A percentile compares a stretch with the other conserved stretches of the same genome.
phyloP scores from a whole-genome alignment of 1,140 invertebrate genomes.

The Hermetia illucens region DNA sequence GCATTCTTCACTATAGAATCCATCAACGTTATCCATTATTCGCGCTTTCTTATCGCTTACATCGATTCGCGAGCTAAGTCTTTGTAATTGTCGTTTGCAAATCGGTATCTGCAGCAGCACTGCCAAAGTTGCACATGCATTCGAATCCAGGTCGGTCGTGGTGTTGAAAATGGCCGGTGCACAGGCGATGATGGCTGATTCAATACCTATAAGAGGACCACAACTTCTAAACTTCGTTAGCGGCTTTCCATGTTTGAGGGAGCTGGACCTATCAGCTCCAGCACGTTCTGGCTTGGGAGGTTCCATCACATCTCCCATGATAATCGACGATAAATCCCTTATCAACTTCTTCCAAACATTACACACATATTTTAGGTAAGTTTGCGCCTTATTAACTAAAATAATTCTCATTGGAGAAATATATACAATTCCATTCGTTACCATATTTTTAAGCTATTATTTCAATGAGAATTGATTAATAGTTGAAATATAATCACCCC shows the following conservation, averaged over 20 bases:
- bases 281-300: slow-evolving; percentile 8
- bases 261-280: slow-evolving; percentile 32
- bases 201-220: slow-evolving; percentile 33
- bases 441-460: not conserved
- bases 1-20: slow-evolving; percentile 23
- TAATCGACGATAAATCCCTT: slow-evolving; percentile 10
- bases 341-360: slow-evolving; percentile 9
- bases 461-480: too few relatives aligned
- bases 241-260: slow-evolving; percentile 34
- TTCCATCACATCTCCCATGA: slow-evolving; percentile 6
- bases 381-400: not conserved
- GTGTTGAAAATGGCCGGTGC: slow-evolving; percentile 31
- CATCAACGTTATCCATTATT: slow-evolving; percentile 31
- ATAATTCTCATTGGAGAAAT: not conserved
- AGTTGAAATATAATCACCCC: too few relatives aligned
- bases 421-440: too few relatives aligned
- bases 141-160: slow-evolving; percentile 13
- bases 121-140: slow-evolving; percentile 21
- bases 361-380: slow-evolving; percentile 8
- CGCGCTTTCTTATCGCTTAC: slow-evolving; percentile 31
- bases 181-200: slow-evolving; percentile 35
- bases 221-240: slow-evolving; percentile 34
- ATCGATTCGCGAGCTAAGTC: slow-evolving; percentile 31
- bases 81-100: slow-evolving; percentile 33
- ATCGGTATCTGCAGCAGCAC: slow-evolving; percentile 12